Base-by-base conservation (phyloP, 2,888 invertebrate species). In the Podabrus alpinus region DNA sequence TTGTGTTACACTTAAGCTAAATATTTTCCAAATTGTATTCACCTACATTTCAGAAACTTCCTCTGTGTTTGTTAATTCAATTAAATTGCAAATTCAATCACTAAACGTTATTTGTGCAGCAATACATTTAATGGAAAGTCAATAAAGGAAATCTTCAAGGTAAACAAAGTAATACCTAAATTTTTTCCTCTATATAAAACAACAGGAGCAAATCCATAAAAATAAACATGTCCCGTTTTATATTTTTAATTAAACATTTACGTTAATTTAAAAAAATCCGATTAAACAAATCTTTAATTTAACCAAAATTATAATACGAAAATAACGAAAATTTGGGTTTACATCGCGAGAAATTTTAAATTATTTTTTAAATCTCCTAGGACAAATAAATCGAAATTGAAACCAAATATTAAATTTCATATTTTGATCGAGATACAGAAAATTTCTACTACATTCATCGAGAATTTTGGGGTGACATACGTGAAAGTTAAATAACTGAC, bases 351-450 rank as follows among this genome's bases (percentile, higher is more conserved):
- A 73, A 73, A 73, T 66, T 69, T 59, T 69, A 59, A 73, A 73
- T 73, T 69, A 69, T 73, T 73, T 73, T 69, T 68, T 66, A 73
- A 66, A 59, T 66, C 73, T 73, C 73, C n/a, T 59, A 69, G 69
- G 73, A 73, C 73, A 69, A 69, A 73, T 73, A 73, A 66, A 73
- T 73, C 69, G 73, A 59, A 73, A 73, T 73, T 73, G 73, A 73
- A 73, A 73, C 73, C 73, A 73, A 73, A 73, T 73, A 73, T 73
- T 73, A 73, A 73, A 73, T 73, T 73, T 69, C 45, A 45, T 45
- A 45, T 45, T 45, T 45, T 45, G 45, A 45, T 45, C 45, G 45
- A 45, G 45, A 45, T 45, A 45, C 45, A 45, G 45, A n/a, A n/a
- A 45, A 45, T n/a, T 45, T 45, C 45, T 45, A 45, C 45, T 45